Evolutionary conservation across 2,888 invertebrate genomes (phyloP).

Genomic region (Capitulum mitella): DNA sequence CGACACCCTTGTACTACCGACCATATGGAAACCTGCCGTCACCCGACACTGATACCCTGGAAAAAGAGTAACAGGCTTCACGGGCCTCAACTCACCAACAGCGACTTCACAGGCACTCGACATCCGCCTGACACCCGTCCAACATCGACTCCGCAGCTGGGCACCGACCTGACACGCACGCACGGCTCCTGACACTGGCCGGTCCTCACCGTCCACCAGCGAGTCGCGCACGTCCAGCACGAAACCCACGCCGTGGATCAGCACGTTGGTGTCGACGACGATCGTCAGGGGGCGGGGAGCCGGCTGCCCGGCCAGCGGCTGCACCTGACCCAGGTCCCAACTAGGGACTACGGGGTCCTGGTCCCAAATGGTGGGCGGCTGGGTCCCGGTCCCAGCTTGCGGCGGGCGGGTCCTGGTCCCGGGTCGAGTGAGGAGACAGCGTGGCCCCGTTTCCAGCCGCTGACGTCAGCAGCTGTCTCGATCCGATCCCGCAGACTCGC

Average conservation of each 20-base stretch:
- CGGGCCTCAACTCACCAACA: not conserved
- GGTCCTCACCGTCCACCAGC: not conserved
- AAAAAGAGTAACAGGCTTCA: too few relatives aligned
- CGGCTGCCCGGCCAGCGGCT: not conserved
- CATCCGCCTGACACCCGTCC: too few relatives aligned
- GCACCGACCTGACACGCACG: too few relatives aligned
- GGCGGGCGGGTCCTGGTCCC: not conserved
- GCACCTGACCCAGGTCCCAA: too few relatives aligned
- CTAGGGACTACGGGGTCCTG: too few relatives aligned
- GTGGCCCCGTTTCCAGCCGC: too few relatives aligned
- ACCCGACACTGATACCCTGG: too few relatives aligned
- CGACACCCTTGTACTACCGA: too few relatives aligned
- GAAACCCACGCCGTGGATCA: constrained; percentile 4
- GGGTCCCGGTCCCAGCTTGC: not conserved
- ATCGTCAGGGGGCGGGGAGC: not conserved
- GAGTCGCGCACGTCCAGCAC: constrained; percentile 10
- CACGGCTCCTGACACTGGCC: not conserved
- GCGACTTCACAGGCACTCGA: too few relatives aligned
- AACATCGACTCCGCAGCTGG: too few relatives aligned
- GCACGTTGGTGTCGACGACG: constrained; percentile 5
- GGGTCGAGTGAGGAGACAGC: not conserved
- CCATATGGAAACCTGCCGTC: too few relatives aligned
- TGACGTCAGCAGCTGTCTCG: not conserved
- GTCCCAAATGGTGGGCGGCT: too few relatives aligned
- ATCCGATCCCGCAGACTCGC: not conserved